Evolutionary conservation across 2,113 vertebrate genomes (phyloP), one percentile per base, ranked within the genome.

Genomic region (Cinclus cinclus): DNA sequence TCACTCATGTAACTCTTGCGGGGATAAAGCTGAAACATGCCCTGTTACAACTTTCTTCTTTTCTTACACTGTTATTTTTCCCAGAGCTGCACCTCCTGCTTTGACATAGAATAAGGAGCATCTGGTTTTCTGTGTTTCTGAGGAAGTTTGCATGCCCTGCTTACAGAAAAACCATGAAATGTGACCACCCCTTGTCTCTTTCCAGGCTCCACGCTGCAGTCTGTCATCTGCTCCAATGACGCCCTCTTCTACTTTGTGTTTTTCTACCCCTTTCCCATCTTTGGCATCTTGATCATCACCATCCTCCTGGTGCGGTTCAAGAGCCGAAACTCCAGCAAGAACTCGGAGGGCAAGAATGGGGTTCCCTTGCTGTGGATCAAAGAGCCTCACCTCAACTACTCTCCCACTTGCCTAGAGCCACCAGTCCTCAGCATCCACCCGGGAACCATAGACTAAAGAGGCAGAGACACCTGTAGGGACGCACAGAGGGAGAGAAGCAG

Each of bases 221-320:
- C 99, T 4, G 98, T 99, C 97, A 99, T 99, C 95, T 99, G 99
- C 96, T 98, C 99, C 98, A 99, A 99, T 2, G 98, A 99, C 0
- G 99, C 99, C 1, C 99, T 99, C 88, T 99, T 99, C 98, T 99
- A 99, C 98, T 99, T 99, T 3, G 98, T 99, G 92, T 99, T 99
- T 98, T 99, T 99, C 94, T 99, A 99, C 97, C 99, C 99, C 2
- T 99, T 99, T 97, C 99, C 99, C 92, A 99, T 99, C 96, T 99
- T 99, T 0, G 99, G 98, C 91, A 98, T 99, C 97, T 98, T 99
- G 70, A 98, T 99, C 98, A 99, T 99, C 95, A 98, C 99, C 50
- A 98, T 99, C 96, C 98, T 99, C 68, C 97, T 99, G n/a, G 98
- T 99, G 81, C 98, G 99, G 92, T 99, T 98, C 98, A 99, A 98